These are phyloP conservation scores for roundworm (Caenorhabditis elegans) DNA, from an alignment of 1,140 invertebrate species.

Conservation along the genomic window DNA sequence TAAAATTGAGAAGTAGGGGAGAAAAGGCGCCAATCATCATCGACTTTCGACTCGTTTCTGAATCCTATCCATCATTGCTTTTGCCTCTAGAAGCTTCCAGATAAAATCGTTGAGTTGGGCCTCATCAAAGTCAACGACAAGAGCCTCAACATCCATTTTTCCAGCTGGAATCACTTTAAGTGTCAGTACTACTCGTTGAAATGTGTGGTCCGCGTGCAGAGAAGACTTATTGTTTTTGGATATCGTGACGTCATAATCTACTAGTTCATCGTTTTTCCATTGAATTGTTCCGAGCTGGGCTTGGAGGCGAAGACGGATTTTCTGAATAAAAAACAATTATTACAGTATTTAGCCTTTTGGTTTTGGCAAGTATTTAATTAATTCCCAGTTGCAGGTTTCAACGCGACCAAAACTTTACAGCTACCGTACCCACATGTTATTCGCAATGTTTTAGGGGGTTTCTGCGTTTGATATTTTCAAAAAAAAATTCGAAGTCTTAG, in stretches of 20 bases:
- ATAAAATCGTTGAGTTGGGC: constrained; percentile 7
- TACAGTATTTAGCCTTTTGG: too few relatives aligned
- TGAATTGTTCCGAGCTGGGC: not conserved
- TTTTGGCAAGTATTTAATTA: too few relatives aligned
- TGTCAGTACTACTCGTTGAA: not conserved
- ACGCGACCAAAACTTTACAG: too few relatives aligned
- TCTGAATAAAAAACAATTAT: not conserved
- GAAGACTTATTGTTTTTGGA: not conserved
- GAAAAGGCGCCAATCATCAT: too few relatives aligned
- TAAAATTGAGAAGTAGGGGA: too few relatives aligned
- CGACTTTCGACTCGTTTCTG: not conserved
- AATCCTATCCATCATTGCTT: not conserved
- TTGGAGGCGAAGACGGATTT: not conserved
- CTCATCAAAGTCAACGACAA: not conserved
- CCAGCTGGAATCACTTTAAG: not conserved
- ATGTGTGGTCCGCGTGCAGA: not conserved
- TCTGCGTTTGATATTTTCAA: too few relatives aligned
- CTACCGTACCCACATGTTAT: too few relatives aligned
- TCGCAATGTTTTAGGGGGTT: too few relatives aligned
- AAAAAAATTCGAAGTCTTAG: too few relatives aligned
- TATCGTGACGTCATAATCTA: not conserved
- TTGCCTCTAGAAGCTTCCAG: not conserved
- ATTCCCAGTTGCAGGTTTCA: too few relatives aligned
- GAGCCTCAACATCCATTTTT: not conserved
- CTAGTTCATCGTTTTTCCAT: not conserved